Evolutionary conservation across 2,113 vertebrate species (phyloP), one percentile per base, ranked within the genome.

Genomic region (Gallinago jamesoni): DNA sequence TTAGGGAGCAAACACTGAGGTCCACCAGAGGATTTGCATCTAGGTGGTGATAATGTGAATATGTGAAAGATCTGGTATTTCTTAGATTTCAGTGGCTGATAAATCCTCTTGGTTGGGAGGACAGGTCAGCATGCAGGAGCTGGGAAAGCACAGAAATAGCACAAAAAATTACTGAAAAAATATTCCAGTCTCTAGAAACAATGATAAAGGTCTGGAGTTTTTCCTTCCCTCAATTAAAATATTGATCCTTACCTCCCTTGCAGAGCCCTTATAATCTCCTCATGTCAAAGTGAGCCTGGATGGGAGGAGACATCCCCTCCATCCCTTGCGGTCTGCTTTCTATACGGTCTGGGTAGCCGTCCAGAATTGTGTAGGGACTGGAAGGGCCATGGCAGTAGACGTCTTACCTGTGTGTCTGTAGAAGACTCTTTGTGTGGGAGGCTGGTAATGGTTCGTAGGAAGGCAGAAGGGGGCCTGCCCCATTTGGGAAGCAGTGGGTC

Each of bases 221-320:
- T 25, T 17, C 14, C 1, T 1, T 1, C 5, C 7, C 17, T 21
- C 1, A 1, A 24, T 66, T 78, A 88, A 86, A 83, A 69, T 83
- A 56, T 6, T 83, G 21, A 8, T 92, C 5, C 27, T 66, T 12
- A 48, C 0, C 0, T 63, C 1, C 6, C 18, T 81, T 56, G 31
- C 39, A 67, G 20, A 56, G 7, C 2, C 39, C n/a, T 59, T 76
- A 10, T 10, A 62, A 52, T 53, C 7, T 7, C 3, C 20, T 56
- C 0, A 1, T 59, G 37, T 59, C 43, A 64, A 12, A 9, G 3
- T 57, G 28, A 57, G 41, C 47, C 60, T 75, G 50, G 12, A 47
- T 79, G 20, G 37, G 35, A 79, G 48, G 56, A 89, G 75, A 62
- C 8, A 3, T 82, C 41, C 37, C 56, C 28, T 67, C 10, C 20